Conservation (phyloP, 2,888 invertebrate genomes). For the Epirrita christyi region DNA sequence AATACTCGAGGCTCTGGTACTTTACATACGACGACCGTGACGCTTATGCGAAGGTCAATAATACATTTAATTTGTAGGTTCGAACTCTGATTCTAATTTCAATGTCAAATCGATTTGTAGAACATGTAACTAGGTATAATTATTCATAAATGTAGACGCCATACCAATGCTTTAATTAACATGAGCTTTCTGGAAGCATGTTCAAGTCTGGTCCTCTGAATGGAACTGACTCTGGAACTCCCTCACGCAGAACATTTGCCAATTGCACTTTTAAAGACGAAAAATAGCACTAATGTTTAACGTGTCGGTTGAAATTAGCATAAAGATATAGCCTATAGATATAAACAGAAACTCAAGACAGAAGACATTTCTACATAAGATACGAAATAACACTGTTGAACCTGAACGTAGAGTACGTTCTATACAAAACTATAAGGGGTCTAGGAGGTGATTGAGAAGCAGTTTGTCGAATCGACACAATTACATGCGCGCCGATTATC, state of each 20-base stretch:
- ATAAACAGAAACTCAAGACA: too few species aligned
- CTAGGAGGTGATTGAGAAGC: too few species aligned
- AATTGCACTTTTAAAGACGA: neutral
- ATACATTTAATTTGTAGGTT: slow-evolving; percentile 11
- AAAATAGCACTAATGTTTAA: too few species aligned
- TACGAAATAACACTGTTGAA: too few species aligned
- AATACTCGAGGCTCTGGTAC: slow-evolving; percentile 11
- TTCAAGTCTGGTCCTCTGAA: slow-evolving; percentile 18
- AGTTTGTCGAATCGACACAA: too few species aligned
- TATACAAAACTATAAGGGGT: too few species aligned
- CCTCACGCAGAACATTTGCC: neutral
- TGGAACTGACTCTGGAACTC: neutral
- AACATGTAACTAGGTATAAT: slow-evolving; percentile 6
- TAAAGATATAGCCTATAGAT: too few species aligned
- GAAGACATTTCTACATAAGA: too few species aligned
- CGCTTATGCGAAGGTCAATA: slow-evolving; percentile 18
- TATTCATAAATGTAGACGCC: slow-evolving; percentile 24
- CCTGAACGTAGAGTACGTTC: too few species aligned
- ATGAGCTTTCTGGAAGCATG: slow-evolving; percentile 23
- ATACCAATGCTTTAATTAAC: slow-evolving; percentile 24
- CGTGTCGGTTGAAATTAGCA: too few species aligned
- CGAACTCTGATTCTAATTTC: slow-evolving; percentile 19
- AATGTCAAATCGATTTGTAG: slow-evolving; percentile 22
- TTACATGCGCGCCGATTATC: too few species aligned
- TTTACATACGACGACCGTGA: slow-evolving; percentile 9